Conservation (phyloP, 2,113 vertebrate genomes). For the Atherinomorus stipes region DNA sequence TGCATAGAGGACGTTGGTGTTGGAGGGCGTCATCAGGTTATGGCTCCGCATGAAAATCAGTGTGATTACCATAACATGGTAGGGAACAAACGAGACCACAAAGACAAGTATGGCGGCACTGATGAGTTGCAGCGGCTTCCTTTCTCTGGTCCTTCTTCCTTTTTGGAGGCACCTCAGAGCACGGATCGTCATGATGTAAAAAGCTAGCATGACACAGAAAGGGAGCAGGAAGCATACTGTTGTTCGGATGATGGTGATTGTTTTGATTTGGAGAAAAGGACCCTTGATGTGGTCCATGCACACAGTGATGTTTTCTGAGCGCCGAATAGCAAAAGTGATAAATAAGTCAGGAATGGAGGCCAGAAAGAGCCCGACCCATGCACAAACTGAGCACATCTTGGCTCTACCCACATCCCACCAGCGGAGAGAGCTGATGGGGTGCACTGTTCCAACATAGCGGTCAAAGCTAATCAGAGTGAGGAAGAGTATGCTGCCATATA, state of each 20-base stretch:
- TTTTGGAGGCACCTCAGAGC: conserved; percentile 70
- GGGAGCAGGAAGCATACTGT: conserved; percentile 82
- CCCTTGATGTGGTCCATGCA: conserved; percentile 68
- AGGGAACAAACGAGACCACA: conserved; percentile 82
- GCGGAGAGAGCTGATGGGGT: conserved; percentile 81
- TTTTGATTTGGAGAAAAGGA: conserved; percentile 64
- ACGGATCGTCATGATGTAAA: conserved; percentile 76
- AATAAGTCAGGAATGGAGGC: conserved; percentile 78
- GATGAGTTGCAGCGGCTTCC: conserved; percentile 81
- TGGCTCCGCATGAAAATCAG: conserved; percentile 74
- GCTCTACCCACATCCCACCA: conserved; percentile 85
- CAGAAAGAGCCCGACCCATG: conserved; percentile 75
- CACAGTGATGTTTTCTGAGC: not conserved
- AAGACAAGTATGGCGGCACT: conserved; percentile 81
- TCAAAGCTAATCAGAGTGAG: conserved; percentile 86
- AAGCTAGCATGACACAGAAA: conserved; percentile 72
- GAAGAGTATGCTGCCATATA: conserved; percentile 86
- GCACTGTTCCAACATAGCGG: conserved; percentile 82
- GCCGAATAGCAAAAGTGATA: conserved; percentile 50
- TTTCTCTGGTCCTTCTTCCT: conserved; percentile 40
- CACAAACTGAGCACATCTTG: conserved; percentile 65
- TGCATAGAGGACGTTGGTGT: conserved; percentile 59
- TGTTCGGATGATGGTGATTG: conserved; percentile 71
- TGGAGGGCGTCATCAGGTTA: conserved; percentile 60
- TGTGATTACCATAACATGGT: conserved; percentile 82